Conservation (phyloP, 2,888 invertebrate genomes). For the Acronicta alni region DNA sequence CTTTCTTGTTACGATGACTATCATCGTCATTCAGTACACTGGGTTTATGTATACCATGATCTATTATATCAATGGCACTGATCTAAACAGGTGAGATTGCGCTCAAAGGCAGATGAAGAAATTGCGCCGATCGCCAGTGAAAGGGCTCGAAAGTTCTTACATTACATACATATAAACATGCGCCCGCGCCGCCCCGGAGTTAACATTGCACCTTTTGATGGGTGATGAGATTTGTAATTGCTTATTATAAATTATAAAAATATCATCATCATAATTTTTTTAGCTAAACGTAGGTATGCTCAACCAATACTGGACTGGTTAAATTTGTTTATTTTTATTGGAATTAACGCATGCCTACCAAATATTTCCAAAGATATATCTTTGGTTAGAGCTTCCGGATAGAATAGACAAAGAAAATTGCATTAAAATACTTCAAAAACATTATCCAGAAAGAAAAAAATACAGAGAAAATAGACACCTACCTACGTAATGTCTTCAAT, state of each 20-base stretch:
- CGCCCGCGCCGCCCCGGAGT: conserved; percentile 50
- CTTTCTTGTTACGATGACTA: conserved; percentile 36
- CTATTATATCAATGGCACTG: conserved; percentile 44
- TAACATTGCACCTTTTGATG: conserved; percentile 16
- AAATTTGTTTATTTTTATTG: too few relatives aligned
- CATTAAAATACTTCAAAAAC: too few relatives aligned
- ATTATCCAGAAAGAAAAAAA: too few relatives aligned
- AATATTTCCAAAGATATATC: too few relatives aligned
- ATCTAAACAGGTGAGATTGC: conserved; percentile 53
- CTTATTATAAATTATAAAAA: background rate
- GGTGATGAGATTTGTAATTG: conserved; percentile 22
- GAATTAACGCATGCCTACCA: too few relatives aligned
- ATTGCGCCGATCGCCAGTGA: conserved; percentile 66
- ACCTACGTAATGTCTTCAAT: too few relatives aligned
- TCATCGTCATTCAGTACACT: conserved; percentile 33
- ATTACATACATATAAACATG: conserved; percentile 50
- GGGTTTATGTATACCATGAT: conserved; percentile 32
- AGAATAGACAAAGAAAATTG: too few relatives aligned
- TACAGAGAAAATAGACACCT: too few relatives aligned
- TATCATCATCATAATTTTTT: too few relatives aligned
- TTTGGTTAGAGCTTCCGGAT: too few relatives aligned
- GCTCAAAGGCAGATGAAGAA: conserved; percentile 57
- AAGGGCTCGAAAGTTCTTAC: conserved; percentile 76
- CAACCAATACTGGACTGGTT: too few relatives aligned
- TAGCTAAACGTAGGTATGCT: too few relatives aligned